A percentile compares a stretch with the other conserved stretches of the same genome.
Conservation (phyloP, 1,140 invertebrate genomes). For the Ylistrum balloti region DNA sequence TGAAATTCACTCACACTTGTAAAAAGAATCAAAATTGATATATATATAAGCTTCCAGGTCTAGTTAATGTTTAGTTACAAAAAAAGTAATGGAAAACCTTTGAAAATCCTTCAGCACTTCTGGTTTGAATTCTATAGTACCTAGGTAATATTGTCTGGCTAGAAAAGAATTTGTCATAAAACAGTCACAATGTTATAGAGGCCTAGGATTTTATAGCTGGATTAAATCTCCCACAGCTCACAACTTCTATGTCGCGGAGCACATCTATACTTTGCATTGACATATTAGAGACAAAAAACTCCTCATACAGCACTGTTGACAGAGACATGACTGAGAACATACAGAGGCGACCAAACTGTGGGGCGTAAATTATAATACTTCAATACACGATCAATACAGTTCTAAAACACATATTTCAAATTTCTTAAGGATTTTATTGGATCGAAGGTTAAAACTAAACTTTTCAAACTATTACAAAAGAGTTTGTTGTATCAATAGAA, state of each 20-base stretch:
- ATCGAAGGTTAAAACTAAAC: conserved; percentile 33
- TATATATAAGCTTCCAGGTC: too few relatives aligned
- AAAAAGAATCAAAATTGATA: neutral
- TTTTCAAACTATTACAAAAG: conserved; percentile 36
- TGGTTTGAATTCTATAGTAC: neutral
- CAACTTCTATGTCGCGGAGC: neutral
- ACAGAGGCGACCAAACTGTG: neutral
- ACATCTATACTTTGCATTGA: neutral
- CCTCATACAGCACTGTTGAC: neutral
- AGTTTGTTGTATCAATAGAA: neutral
- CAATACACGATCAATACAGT: neutral
- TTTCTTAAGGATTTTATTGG: neutral
- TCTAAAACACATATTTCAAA: conserved; percentile 36
- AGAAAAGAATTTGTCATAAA: conserved; percentile 40
- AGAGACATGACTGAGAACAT: neutral
- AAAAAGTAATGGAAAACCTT: neutral
- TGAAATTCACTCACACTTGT: neutral
- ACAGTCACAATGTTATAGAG: neutral
- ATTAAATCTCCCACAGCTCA: neutral
- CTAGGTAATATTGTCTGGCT: neutral
- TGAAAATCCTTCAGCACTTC: neutral
- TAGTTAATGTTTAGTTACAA: neutral
- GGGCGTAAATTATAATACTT: neutral
- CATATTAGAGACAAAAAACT: neutral
- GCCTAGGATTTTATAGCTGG: neutral